Conservation (phyloP, 1,140 invertebrate genomes). For the Drosophila leontia region DNA sequence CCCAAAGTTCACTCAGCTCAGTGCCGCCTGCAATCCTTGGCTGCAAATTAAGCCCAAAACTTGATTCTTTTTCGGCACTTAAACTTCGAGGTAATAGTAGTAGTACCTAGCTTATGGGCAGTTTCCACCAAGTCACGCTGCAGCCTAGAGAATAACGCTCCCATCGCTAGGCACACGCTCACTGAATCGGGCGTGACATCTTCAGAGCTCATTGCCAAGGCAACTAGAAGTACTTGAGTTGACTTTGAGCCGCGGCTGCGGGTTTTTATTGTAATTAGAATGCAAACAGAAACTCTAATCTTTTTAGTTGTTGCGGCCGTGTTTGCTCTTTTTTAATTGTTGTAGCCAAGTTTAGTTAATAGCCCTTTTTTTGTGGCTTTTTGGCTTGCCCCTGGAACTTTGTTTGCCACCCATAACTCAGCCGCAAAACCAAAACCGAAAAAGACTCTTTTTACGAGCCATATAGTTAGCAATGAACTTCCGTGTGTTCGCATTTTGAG, state of each 20-base stretch:
- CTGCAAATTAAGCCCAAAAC: constrained; percentile 8
- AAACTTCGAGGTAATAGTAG: constrained; percentile 1
- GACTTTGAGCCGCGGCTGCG: constrained; percentile 45
- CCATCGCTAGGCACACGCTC: constrained; percentile 36
- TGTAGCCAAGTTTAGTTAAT: constrained; percentile 54
- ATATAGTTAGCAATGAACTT: constrained; percentile 65
- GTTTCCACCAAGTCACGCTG: not conserved
- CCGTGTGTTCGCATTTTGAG: constrained; percentile 46
- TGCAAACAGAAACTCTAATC: constrained; percentile 50
- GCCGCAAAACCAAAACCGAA: constrained; percentile 14
- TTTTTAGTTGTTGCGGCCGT: constrained; percentile 20
- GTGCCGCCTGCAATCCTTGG: constrained; percentile 7
- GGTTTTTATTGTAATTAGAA: constrained; percentile 58
- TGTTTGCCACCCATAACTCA: constrained; percentile 53
- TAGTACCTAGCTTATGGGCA: not conserved
- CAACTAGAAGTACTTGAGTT: constrained; percentile 43
- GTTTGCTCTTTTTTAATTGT: constrained; percentile 49
- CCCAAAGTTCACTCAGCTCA: not conserved
- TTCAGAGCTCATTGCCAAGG: constrained; percentile 45
- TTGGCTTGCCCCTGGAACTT: constrained; percentile 40
- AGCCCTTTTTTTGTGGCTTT: constrained; percentile 41
- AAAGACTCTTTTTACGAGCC: constrained; percentile 44
- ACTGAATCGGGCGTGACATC: constrained; percentile 38
- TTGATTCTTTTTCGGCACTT: constrained; percentile 7
- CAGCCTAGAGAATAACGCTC: constrained; percentile 20